These are phyloP conservation scores for Petrocephalus sullivani DNA, from an alignment of 2,797 vertebrate genomes.

Conservation along the genomic window DNA sequence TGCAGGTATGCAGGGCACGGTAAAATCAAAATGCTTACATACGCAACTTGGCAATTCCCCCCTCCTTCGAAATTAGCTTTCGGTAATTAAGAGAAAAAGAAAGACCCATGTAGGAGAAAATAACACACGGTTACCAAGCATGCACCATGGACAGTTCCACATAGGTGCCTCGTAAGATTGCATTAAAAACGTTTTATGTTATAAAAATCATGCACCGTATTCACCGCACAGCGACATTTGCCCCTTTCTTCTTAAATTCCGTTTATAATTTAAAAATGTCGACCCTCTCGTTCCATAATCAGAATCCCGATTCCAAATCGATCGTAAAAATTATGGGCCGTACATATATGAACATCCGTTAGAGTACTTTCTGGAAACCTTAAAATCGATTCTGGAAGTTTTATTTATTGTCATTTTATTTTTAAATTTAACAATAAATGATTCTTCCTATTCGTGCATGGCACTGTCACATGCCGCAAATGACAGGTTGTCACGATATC, in stretches of 20 bases:
- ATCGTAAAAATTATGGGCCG: background rate
- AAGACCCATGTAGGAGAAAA: background rate
- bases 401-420: background rate
- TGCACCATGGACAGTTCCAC: constrained; percentile 16
- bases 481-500: constrained; percentile 7
- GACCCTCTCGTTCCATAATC: background rate
- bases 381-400: background rate
- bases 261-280: background rate
- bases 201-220: background rate
- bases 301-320: background rate
- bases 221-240: background rate
- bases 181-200: background rate
- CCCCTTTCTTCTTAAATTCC: background rate
- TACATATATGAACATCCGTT: background rate
- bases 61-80: background rate
- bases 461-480: background rate
- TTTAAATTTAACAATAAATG: background rate
- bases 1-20: constrained; percentile 52
- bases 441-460: background rate
- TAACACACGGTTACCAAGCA: background rate
- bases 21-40: background rate
- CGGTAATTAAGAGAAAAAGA: background rate
- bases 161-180: background rate
- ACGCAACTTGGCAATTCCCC: background rate
- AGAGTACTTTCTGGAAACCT: background rate